Conservation (phyloP, 2,113 vertebrate genomes). For the Naja naja region DNA sequence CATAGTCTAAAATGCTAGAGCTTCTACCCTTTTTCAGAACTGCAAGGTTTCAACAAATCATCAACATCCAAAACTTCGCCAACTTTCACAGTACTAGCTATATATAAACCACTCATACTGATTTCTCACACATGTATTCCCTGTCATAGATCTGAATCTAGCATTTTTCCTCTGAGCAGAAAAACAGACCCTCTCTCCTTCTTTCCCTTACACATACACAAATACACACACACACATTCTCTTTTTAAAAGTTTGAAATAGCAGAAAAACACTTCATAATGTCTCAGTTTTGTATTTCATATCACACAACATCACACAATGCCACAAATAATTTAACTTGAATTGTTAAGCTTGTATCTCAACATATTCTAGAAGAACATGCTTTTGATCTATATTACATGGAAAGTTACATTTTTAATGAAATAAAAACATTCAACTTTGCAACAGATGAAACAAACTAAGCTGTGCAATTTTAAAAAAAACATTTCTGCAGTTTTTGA, state of each 20-base stretch:
- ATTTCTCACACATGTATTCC: not conserved
- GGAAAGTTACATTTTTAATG: conserved; percentile 67
- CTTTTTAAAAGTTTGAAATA: conserved; percentile 47
- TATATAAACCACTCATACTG: not conserved
- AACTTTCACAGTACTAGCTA: not conserved
- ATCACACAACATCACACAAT: conserved; percentile 68
- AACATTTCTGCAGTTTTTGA: not conserved
- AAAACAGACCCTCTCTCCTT: not conserved
- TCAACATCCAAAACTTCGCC: not conserved
- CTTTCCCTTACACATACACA: not conserved
- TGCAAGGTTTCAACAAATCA: not conserved
- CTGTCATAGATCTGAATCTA: conserved; percentile 35
- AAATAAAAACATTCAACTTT: conserved; percentile 58
- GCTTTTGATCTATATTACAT: conserved; percentile 70
- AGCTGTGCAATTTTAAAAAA: conserved; percentile 39
- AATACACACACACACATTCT: not conserved
- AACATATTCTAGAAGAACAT: conserved; percentile 57
- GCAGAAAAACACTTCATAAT: conserved; percentile 49
- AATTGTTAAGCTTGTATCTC: conserved; percentile 56
- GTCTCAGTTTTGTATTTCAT: conserved; percentile 53
- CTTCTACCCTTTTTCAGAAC: not conserved
- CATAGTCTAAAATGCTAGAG: not conserved
- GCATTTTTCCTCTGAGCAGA: conserved; percentile 30
- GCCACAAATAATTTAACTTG: conserved; percentile 70
- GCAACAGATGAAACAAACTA: conserved; percentile 57